Base-by-base conservation (phyloP, 1,140 invertebrate genomes). In the Philopotamus ludificatus region DNA sequence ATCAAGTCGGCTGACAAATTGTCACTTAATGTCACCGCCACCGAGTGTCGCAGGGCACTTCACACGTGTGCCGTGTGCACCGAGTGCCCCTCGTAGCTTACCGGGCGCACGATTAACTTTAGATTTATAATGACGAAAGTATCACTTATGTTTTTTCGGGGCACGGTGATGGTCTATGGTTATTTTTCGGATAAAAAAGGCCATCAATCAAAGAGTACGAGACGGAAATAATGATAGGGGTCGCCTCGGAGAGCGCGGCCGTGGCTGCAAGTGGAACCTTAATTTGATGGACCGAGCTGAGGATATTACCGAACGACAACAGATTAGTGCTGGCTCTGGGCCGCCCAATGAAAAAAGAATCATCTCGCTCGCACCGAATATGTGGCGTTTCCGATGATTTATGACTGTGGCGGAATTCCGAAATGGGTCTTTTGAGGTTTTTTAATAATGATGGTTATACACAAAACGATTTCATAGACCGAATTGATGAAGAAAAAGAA, bases 131-230 rank as follows among this genome's bases (percentile, higher is more conserved):
- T 20, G 39, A 44, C 55, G 55, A 44, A 47, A 47, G 57, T 60
- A 60, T 60, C 42, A 47, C 42, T 60, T 60, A 60, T 21, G 42
- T 23, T 23, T 45, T 57, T 57, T 54, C 51, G 20, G 26, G n/a
- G 22, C 2, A 26, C 10, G 7, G 16, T 12, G 53, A 58, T 58
- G 28, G 42, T 44, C 42, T 60, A 45, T 25, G 57, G 41, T 54
- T 54, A 54, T 54, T 54, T 54, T 54, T 54, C 51, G 20, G 21
- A 25, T 25, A 54, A 59, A 59, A 59, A 44, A 34, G 34, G 57
- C 57, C 57, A 60, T 60, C 57, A 60, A 60, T 60, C 57, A 60
- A 60, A 60, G 57, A 60, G 57, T 60, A 60, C 57, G 57, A 60
- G 57, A 60, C 57, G 57, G 57, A 60, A 60, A 60, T 60, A 60